phyloP scores from a whole-genome alignment of 2,888 invertebrate genomes.

The Pheosia tremula region DNA sequence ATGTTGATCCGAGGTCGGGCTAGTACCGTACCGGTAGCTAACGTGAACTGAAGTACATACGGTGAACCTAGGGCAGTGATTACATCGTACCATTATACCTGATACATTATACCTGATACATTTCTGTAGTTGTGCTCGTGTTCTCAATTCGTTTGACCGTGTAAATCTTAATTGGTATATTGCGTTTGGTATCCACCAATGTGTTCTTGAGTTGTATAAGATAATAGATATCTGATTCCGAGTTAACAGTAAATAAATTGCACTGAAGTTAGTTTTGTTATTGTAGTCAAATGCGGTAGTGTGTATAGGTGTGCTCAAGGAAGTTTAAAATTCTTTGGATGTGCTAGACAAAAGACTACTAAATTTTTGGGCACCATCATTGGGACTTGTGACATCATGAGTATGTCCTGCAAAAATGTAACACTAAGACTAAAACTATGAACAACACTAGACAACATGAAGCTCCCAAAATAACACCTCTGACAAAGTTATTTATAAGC shows the following conservation, averaged over 20 bases:
- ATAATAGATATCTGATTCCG: not conserved
- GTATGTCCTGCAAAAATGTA: too few relatives aligned
- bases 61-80: slow-evolving; percentile 62
- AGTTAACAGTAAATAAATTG: not conserved
- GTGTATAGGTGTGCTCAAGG: too few relatives aligned
- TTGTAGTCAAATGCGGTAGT: not conserved
- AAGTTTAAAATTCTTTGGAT: too few relatives aligned
- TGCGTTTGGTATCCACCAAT: not conserved
- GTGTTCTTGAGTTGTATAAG: not conserved
- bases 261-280: not conserved
- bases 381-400: too few relatives aligned
- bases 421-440: too few relatives aligned
- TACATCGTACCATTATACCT: slow-evolving; percentile 44
- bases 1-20: slow-evolving; percentile 74
- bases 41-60: slow-evolving; percentile 42
- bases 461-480: not conserved
- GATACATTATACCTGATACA: slow-evolving; percentile 30
- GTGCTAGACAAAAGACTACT: too few relatives aligned
- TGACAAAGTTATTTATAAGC: not conserved
- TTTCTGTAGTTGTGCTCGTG: slow-evolving; percentile 28
- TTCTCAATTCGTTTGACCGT: slow-evolving; percentile 7
- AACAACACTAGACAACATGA: too few relatives aligned
- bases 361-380: too few relatives aligned
- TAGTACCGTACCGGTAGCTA: slow-evolving; percentile 68
- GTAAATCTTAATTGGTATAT: slow-evolving; percentile 5